A percentile compares a stretch with the other conserved stretches of the same genome.
Evolutionary conservation across 2,113 vertebrate genomes (phyloP).

Genomic region (Epinephelus lanceolatus): DNA sequence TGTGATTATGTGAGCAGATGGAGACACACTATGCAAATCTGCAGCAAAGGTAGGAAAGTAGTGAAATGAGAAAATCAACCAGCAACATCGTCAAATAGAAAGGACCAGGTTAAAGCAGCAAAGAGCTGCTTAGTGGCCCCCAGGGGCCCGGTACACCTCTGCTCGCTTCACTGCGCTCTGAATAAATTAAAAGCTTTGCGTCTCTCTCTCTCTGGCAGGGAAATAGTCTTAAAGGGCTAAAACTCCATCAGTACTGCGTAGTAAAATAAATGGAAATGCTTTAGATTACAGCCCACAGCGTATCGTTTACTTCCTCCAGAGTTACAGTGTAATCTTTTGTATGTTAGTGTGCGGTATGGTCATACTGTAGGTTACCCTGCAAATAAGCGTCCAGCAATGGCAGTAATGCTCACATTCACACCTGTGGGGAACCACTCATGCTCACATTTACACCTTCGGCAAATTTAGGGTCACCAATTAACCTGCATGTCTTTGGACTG

Average conservation of each 20-base stretch:
- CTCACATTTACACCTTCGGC: too few species aligned
- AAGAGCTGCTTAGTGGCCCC: constrained; percentile 22
- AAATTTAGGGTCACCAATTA: too few species aligned
- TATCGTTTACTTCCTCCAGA: too few species aligned
- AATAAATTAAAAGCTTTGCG: constrained; percentile 20
- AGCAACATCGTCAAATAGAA: constrained; percentile 37
- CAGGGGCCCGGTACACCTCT: constrained; percentile 8
- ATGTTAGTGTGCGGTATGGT: too few species aligned
- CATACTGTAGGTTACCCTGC: too few species aligned
- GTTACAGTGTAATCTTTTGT: too few species aligned
- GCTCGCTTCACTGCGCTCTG: not conserved
- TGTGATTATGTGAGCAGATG: constrained; percentile 18
- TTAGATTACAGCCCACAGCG: too few species aligned
- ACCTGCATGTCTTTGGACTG: too few species aligned
- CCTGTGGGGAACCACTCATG: too few species aligned
- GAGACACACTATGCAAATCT: constrained; percentile 8
- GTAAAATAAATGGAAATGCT: not conserved
- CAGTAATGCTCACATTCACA: too few species aligned
- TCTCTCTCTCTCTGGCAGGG: constrained; percentile 19
- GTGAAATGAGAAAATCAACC: constrained; percentile 12
- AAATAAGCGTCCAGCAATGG: too few species aligned
- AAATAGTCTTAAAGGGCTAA: not conserved
- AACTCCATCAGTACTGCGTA: not conserved
- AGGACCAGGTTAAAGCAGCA: constrained; percentile 37
- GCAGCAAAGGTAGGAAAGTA: constrained; percentile 10